Percentiles rank a stretch among this genome's conserved stretches.
phyloP scores from a whole-genome alignment of 2,797 vertebrate species.

The Tapirus indicus region DNA sequence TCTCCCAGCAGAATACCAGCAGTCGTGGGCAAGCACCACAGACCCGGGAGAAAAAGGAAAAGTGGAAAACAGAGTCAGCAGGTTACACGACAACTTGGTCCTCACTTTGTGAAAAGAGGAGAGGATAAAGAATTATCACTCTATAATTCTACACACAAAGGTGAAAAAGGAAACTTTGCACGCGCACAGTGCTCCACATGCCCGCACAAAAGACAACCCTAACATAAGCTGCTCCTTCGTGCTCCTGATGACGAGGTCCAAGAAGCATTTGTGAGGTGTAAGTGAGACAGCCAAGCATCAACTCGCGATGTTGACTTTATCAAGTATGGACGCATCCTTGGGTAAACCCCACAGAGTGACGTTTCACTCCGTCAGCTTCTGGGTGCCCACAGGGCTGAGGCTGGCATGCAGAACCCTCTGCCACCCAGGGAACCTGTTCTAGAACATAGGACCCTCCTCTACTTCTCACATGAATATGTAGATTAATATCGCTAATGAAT shows the following conservation, averaged over 20 bases:
- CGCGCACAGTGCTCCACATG: fast-evolving
- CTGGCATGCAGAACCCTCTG: not conserved
- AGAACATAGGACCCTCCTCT: not conserved
- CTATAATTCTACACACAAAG: not conserved
- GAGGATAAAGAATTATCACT: not conserved
- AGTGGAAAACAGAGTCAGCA: not conserved
- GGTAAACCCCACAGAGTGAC: not conserved
- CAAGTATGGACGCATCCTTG: not conserved
- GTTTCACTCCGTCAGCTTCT: not conserved
- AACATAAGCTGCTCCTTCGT: not conserved
- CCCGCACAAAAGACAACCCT: not conserved
- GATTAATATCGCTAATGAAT: not conserved
- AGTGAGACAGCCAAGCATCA: not conserved
- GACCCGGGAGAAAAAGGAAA: not conserved
- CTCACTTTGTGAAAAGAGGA: not conserved
- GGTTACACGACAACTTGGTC: not conserved
- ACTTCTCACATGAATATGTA: not conserved
- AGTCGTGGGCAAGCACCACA: not conserved
- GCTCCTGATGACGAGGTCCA: not conserved
- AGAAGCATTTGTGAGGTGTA: not conserved
- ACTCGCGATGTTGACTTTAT: not conserved
- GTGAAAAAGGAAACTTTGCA: not conserved
- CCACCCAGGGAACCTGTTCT: not conserved
- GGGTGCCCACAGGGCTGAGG: not conserved
- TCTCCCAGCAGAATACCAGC: not conserved